These are phyloP conservation scores for Chymomyza amoena DNA, from an alignment of 2,888 invertebrate genomes.

Conservation along the genomic window DNA sequence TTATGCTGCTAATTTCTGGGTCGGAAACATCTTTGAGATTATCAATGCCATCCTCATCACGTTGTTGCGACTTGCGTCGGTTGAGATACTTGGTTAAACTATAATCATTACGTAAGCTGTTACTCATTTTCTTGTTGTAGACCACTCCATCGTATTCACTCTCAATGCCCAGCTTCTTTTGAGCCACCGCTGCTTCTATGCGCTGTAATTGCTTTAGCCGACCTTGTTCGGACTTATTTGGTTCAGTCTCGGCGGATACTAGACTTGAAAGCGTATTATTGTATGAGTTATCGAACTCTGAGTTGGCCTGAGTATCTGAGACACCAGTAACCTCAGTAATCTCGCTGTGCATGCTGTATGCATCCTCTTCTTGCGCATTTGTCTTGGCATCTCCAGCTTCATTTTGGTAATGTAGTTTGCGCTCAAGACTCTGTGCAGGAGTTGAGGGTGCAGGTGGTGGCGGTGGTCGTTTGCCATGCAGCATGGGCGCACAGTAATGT, in stretches of 20 bases:
- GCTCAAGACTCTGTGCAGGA: conserved; percentile 32
- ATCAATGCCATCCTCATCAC: conserved; percentile 23
- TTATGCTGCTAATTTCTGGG: conserved; percentile 28
- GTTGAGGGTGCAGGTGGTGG: conserved; percentile 52
- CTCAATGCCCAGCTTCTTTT: conserved; percentile 19
- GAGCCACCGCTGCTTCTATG: conserved; percentile 5
- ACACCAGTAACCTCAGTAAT: conserved; percentile 78
- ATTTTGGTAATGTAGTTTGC: conserved; percentile 27
- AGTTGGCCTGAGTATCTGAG: conserved; percentile 71
- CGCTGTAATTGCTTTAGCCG: conserved; percentile 8
- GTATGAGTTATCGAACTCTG: conserved; percentile 69
- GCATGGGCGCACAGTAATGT: conserved; percentile 53
- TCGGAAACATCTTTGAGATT: conserved; percentile 34
- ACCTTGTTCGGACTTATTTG: conserved; percentile 17
- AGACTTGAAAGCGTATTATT: conserved; percentile 70
- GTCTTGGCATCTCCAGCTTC: not conserved
- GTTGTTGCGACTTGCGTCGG: conserved; percentile 69
- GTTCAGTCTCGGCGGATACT: conserved; percentile 49
- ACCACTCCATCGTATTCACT: conserved; percentile 64
- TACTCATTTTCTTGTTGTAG: conserved; percentile 70
- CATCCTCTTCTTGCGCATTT: conserved; percentile 68
- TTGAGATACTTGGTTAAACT: conserved; percentile 77
- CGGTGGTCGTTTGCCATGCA: conserved; percentile 51
- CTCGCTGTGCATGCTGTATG: conserved; percentile 76
- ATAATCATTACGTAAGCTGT: conserved; percentile 73